A percentile compares a stretch with the other conserved stretches of the same genome.
These are phyloP conservation scores for Sigmodon hispidus DNA, from an alignment of 2,113 vertebrate species.

Conservation along the genomic window DNA sequence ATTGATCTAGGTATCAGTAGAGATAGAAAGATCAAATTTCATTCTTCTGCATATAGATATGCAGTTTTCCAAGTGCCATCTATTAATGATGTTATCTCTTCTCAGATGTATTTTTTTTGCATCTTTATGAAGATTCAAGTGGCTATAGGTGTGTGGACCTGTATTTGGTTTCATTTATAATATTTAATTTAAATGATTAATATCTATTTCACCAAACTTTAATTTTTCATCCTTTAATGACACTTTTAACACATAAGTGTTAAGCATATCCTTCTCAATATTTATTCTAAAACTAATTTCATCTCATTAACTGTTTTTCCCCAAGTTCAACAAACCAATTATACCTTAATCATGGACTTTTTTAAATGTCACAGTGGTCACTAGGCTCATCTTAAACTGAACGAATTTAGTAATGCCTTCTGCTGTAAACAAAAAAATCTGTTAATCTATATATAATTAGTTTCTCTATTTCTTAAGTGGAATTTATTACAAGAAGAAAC, in stretches of 20 bases:
- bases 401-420: background rate
- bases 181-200: constrained; percentile 46
- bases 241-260: background rate
- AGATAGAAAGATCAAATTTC: background rate
- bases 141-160: background rate
- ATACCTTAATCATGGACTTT: background rate
- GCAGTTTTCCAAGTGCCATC: background rate
- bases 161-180: background rate
- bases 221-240: background rate
- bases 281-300: background rate
- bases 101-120: background rate
- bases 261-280: background rate
- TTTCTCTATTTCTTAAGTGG: background rate
- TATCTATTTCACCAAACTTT: background rate
- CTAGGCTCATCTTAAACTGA: background rate
- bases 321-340: background rate
- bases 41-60: background rate
- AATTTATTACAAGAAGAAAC: background rate
- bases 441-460: background rate
- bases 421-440: background rate
- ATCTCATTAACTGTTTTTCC: background rate
- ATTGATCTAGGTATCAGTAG: too few species aligned
- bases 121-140: background rate
- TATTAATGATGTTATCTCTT: background rate
- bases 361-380: background rate